Base-by-base conservation (phyloP, 1,140 invertebrate genomes). In the Drosophila pallidifrons region DNA sequence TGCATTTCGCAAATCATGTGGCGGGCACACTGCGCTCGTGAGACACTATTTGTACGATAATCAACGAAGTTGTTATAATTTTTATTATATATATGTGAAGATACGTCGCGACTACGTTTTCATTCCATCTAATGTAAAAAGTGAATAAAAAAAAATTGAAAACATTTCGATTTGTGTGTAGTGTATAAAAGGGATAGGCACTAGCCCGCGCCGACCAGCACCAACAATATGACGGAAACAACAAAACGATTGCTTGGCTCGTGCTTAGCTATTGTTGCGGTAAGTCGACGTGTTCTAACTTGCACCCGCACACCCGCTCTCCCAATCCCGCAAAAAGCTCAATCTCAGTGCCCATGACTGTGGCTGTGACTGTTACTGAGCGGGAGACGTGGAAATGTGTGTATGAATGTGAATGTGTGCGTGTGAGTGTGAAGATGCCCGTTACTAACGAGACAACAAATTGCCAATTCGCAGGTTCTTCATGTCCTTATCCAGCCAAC, bases 271-370 rank as follows among this genome's bases (percentile, higher is more conserved):
- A 68, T 87, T 49, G 70, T 88, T 75, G 81, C 80, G 83, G 83
- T 87, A 73, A 87, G 83, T 87, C 74, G 83, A 87, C 83, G 83
- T 87, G 83, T 87, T 87, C 83, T 38, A 38, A 38, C 35, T 38
- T 32, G 32, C 58, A 68, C 54, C 58, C 51, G 38, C 55, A 67
- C 66, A 67, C 66, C 65, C 57, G 64, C 41, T 30, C 61, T 41
- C 41, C 52, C 47, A 43, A 47, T 43, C 47, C n/a, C 11, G 5
- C 32, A 32, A 7, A 7, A 8, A 5, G 32, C 7, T 3, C 28
- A 32, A 43, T 32, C 32, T 32, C 15, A n/a, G 25, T 47, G 25
- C 13, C 5, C 30, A n/a, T 10, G 8, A 1, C 46, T n/a, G 54
- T 54, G 65, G 65, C 52, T 35, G 5, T 46, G 38, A 46, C 65